phyloP scores from a whole-genome alignment of 2,888 invertebrate species.

The Heliconius charithonia region DNA sequence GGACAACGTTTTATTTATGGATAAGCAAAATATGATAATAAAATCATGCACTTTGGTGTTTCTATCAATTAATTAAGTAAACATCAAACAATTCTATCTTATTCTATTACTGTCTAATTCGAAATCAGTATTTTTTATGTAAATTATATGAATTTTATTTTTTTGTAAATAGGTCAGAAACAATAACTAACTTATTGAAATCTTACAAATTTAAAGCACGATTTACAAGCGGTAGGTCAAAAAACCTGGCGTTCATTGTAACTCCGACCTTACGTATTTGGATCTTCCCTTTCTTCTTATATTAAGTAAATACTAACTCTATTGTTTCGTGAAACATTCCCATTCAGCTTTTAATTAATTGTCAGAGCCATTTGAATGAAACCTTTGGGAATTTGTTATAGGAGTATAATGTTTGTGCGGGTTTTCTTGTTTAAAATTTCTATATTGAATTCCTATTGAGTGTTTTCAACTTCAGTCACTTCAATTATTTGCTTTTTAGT shows the following conservation, averaged over 20 bases:
- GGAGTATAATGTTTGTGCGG: conserved; percentile 69
- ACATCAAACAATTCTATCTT: background rate
- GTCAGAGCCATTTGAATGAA: conserved; percentile 72
- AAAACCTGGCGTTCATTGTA: conserved; percentile 7
- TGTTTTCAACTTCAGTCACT: conserved; percentile 34
- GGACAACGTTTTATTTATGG: too few species aligned
- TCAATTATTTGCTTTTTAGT: conserved; percentile 37
- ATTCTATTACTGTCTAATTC: background rate
- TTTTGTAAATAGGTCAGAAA: too few species aligned
- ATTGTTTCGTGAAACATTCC: conserved; percentile 63
- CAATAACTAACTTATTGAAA: background rate
- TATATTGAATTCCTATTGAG: conserved; percentile 43
- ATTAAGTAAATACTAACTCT: conserved; percentile 62
- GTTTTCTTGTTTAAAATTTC: conserved; percentile 52
- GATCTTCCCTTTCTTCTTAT: conserved; percentile 41
- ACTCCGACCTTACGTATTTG: conserved; percentile 27
- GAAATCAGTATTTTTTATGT: background rate
- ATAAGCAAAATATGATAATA: too few species aligned
- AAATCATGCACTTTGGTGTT: background rate
- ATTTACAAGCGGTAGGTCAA: background rate
- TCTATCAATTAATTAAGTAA: too few species aligned
- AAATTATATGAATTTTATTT: background rate
- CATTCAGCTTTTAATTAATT: conserved; percentile 75
- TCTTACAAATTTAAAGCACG: background rate
- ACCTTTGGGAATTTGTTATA: conserved; percentile 70